Conservation (phyloP, 2,797 vertebrate genomes). For the Antrozous pallidus region DNA sequence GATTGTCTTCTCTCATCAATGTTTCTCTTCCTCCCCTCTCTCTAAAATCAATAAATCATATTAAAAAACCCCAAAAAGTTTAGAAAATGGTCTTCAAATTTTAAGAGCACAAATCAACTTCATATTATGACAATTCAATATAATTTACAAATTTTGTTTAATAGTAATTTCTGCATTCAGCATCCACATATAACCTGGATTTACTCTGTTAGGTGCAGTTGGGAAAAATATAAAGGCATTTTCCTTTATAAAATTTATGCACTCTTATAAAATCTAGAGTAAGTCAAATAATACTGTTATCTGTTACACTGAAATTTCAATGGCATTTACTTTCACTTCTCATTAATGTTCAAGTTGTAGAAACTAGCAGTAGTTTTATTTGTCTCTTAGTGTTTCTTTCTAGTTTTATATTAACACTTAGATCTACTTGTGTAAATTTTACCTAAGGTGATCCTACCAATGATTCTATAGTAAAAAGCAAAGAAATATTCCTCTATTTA, state of each 20-base stretch:
- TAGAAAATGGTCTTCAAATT: background rate
- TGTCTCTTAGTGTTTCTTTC: background rate
- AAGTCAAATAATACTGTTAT: background rate
- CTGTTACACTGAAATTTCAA: background rate
- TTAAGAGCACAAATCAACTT: background rate
- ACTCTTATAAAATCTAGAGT: background rate
- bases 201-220: background rate
- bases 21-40: background rate
- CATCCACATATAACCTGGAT: background rate
- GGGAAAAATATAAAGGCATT: background rate
- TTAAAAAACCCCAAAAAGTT: background rate
- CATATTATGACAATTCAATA: background rate
- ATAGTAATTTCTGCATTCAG: background rate
- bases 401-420: background rate
- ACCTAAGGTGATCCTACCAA: background rate
- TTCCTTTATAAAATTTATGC: background rate
- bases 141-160: conserved; percentile 16
- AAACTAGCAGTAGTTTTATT: background rate
- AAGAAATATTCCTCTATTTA: background rate
- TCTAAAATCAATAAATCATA: background rate
- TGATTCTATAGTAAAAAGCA: background rate
- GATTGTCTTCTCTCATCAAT: background rate
- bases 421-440: background rate
- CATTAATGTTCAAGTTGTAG: background rate
- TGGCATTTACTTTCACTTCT: background rate